Conservation (phyloP, 2,888 invertebrate genomes). For the Cephus pulcher region DNA sequence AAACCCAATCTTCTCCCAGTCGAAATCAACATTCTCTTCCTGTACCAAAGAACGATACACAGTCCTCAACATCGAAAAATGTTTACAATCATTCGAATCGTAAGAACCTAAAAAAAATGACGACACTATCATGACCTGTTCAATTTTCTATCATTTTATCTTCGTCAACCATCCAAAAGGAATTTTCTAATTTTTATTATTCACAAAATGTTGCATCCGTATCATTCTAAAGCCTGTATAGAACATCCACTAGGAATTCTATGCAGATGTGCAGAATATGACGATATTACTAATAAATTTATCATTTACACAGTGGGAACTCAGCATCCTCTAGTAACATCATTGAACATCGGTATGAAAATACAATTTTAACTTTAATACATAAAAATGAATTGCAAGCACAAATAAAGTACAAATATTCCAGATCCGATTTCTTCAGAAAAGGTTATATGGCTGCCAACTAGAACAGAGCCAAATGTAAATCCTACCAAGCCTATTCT, state of each 20-base stretch:
- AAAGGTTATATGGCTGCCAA: constrained; percentile 31
- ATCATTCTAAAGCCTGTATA: constrained; percentile 24
- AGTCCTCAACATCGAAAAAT: constrained; percentile 18
- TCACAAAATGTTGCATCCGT: not conserved
- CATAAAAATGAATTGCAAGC: not conserved
- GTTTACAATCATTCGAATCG: constrained; percentile 9
- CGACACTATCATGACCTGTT: not conserved
- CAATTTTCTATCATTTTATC: not conserved
- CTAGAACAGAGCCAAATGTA: constrained; percentile 20
- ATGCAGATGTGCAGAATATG: constrained; percentile 39
- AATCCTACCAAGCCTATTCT: constrained; percentile 29
- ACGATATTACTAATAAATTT: constrained; percentile 29
- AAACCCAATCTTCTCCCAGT: constrained; percentile 17
- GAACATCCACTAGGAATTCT: constrained; percentile 41
- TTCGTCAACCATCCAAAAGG: not conserved
- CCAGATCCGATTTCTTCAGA: constrained; percentile 31
- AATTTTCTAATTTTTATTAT: not conserved
- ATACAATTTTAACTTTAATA: constrained; percentile 3
- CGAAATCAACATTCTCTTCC: constrained; percentile 3
- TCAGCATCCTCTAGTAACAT: not conserved
- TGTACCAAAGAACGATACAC: constrained; percentile 12
- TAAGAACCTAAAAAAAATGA: constrained; percentile 17
- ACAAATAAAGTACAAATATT: not conserved
- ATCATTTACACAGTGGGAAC: constrained; percentile 12
- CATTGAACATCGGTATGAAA: constrained; percentile 12